Base-by-base conservation (phyloP, 1,140 invertebrate species). In the Drosophila navojoa region DNA sequence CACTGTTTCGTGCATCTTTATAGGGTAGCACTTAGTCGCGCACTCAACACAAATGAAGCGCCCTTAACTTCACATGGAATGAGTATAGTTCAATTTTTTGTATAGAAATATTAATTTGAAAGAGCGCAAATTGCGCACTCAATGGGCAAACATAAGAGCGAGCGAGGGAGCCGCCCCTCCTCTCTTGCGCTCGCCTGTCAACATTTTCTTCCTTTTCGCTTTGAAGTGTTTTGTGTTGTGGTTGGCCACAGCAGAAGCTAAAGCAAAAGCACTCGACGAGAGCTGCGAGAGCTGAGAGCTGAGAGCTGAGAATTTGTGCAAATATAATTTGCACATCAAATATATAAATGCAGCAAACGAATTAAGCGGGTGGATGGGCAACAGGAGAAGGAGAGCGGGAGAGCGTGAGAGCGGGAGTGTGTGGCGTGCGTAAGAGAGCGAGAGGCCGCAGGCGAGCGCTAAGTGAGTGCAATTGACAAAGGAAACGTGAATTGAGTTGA, bases 381-480 rank as follows among this genome's bases (percentile, higher is more conserved):
- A 19, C 15, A 29, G 27, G 29, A 29, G 27, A 19, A 7, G 10
- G 11, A 29, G 29, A 10, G 29, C 32, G 22, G 7, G 44, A 47
- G 27, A 29, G 19, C 19, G 19, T 1, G 19, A 55, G 15, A 7
- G 44, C 11, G 22, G 7, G 44, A 47, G 27, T 53, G 22, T 32
- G 52, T 22, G 29, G 22, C 16, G 15, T 25, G 52, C 13, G 29
- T 25, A 16, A 5, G 55, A 44, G 45, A 25, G 38, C 32, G 19
- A 22, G 19, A 22, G 19, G 47, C 38, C 64, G 19, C 19, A 22
- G 19, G 19, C 19, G 19, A 22, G 19, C 82, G 82, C 42, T 86
- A 86, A 86, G 76, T 86, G 62, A 86, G 82, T 79, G 82, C 82
- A 86, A 86, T 86, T 86, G 82, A 81, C 81, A 81, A 90, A 90